Conservation (phyloP, 2,113 vertebrate species). For the Physeter macrocephalus region DNA sequence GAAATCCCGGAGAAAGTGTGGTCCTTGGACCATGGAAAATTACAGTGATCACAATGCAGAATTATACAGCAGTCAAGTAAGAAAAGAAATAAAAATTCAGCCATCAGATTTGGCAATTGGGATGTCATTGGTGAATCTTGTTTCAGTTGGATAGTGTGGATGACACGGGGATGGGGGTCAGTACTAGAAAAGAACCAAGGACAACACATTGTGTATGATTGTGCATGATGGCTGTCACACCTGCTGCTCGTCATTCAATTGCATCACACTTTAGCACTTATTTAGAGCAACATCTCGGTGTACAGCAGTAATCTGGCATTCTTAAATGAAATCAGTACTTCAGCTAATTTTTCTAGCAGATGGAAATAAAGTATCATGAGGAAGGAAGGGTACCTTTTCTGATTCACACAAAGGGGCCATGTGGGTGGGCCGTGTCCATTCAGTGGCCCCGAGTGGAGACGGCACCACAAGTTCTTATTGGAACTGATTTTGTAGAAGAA, state of each 20-base stretch:
- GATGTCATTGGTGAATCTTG: background rate
- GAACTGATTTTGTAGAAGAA: background rate
- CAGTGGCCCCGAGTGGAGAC: background rate
- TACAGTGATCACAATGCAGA: background rate
- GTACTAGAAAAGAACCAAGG: background rate
- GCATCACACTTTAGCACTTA: background rate
- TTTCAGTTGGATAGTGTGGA: background rate
- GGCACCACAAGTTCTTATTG: background rate
- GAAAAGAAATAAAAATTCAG: background rate
- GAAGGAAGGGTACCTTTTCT: background rate
- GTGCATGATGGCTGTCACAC: background rate
- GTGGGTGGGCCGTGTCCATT: background rate
- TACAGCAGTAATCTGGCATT: background rate
- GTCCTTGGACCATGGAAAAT: background rate
- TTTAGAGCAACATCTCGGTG: background rate
- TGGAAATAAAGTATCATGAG: background rate
- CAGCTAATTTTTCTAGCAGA: background rate
- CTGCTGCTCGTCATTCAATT: background rate
- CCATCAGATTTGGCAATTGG: background rate
- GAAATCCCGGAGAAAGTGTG: background rate
- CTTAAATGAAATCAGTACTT: background rate
- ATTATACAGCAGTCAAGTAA: background rate
- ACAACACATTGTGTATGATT: no score
- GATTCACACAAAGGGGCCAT: background rate
- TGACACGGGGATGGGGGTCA: background rate